Base-by-base conservation (phyloP, 2,888 invertebrate genomes). In the Amphimallon solstitiale region DNA sequence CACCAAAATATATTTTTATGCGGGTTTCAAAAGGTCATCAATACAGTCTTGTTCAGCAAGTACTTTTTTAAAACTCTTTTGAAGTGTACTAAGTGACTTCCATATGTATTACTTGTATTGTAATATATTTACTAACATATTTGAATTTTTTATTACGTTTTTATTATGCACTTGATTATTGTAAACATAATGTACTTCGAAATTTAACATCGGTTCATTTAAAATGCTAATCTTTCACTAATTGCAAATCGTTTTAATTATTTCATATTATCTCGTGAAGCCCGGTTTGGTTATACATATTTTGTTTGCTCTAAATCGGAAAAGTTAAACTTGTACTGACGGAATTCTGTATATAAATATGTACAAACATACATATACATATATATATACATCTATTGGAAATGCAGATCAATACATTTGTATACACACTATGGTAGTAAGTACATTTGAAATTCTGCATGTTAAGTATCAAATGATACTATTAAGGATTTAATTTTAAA, bases 401-500 rank as follows among this genome's bases (percentile, higher is more conserved):
- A 15, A 12, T 12, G 40, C 3, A n/a, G 12, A 15, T 29, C 5
- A 7, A 29, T 7, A 29, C 9, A 43, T 45, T 0, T 19, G 19
- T 15, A 45, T 45, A 19, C 19, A 19, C 9, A 15, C 17, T 19
- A 17, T 45, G 45, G 17, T 17, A 12, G 19, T 40, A 40, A 14
- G 43, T 43, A 23, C 34, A 59, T 59, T 10, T 15, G 56, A 17
- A 59, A 43, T 45, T 43, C 29, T 38, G 43, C 56, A 17, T 43
- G 56, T 59, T 59, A 59, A 15, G 34, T 43, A 59, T 59, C 45
- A 43, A 45, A 59, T 43, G 56, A 59, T 29, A 45, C 56, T 43
- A 45, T 59, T 29, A 43, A 43, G 56, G 9, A 59, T 59, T 59
- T 59, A 59, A 51, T n/a, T 51, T 51, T 51, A 51, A 51, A 51